These are phyloP conservation scores for Drosophila elegans DNA, from an alignment of 1,140 invertebrate species.

Conservation along the genomic window DNA sequence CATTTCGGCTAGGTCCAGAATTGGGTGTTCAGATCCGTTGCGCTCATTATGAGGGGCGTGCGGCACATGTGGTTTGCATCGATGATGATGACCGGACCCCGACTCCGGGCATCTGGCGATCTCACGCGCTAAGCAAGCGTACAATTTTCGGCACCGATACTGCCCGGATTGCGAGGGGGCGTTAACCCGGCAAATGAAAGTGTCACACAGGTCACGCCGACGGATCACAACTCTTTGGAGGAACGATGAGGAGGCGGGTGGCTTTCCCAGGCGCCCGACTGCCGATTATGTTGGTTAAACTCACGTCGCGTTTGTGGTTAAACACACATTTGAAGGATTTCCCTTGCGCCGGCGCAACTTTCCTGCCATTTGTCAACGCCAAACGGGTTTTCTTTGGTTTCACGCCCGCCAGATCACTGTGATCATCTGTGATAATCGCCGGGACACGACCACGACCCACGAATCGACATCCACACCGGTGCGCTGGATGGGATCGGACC, in stretches of 20 bases:
- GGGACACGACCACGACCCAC: conserved; percentile 53
- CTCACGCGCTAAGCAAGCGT: conserved; percentile 55
- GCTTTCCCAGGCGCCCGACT: conserved; percentile 51
- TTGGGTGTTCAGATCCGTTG: conserved; percentile 25
- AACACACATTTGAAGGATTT: conserved; percentile 76
- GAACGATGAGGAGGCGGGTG: conserved; percentile 8
- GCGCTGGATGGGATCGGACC: conserved; percentile 4
- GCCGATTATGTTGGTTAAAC: conserved; percentile 60
- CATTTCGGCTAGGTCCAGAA: conserved; percentile 11
- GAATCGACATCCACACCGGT: conserved; percentile 9
- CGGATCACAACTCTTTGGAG: conserved; percentile 65
- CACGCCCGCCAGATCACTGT: conserved; percentile 49
- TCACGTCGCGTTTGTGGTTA: conserved; percentile 72
- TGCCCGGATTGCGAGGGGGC: conserved; percentile 53
- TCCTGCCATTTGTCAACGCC: conserved; percentile 19
- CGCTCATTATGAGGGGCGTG: conserved; percentile 77
- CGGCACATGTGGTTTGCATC: conserved; percentile 57
- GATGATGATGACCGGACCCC: conserved; percentile 58
- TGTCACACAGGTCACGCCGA: conserved; percentile 58
- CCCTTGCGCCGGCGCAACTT: conserved; percentile 71
- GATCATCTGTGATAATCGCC: conserved; percentile 71
- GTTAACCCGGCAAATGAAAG: conserved; percentile 72
- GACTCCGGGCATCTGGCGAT: conserved; percentile 56
- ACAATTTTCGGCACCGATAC: conserved; percentile 59
- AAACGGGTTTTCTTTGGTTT: conserved; percentile 40